These are phyloP conservation scores for Corythornis vintsioides DNA, from an alignment of 2,113 vertebrate genomes.

Conservation along the genomic window DNA sequence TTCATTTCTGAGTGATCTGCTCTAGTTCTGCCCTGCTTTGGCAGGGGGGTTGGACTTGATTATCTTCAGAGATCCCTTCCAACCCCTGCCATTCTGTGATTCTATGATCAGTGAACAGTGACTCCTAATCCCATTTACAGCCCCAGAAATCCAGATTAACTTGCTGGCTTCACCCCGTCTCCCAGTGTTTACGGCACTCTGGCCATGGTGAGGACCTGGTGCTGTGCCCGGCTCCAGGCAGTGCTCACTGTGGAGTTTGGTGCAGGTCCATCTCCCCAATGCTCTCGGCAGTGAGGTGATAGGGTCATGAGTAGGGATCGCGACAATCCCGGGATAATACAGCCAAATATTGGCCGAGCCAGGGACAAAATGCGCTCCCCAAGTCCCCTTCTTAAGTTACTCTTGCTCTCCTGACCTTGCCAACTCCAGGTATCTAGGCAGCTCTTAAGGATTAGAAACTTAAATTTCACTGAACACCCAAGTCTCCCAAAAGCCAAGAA, in stretches of 20 bases:
- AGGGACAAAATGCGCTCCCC: background rate
- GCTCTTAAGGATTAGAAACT: background rate
- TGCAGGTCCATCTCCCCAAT: background rate
- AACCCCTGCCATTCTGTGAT: too few species aligned
- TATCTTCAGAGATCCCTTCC: too few species aligned
- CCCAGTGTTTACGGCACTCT: background rate
- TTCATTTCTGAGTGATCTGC: too few species aligned
- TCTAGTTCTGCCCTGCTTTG: too few species aligned
- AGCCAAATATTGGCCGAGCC: background rate
- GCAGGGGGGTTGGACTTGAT: too few species aligned
- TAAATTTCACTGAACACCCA: background rate
- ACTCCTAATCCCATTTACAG: background rate
- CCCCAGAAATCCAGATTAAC: background rate
- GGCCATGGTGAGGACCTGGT: background rate
- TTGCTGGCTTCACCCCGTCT: background rate
- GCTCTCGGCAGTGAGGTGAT: too few species aligned
- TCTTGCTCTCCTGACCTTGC: fast-evolving
- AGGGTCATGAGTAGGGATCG: background rate
- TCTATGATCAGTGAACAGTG: background rate
- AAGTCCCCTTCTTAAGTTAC: too few species aligned
- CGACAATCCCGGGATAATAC: background rate
- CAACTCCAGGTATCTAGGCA: background rate
- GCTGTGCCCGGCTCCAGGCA: background rate
- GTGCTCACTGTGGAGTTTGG: background rate
- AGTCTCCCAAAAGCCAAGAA: background rate